A percentile compares a stretch with the other conserved stretches of the same genome.
These are phyloP conservation scores for Euphydryas editha DNA, from an alignment of 2,888 invertebrate genomes.

Conservation along the genomic window DNA sequence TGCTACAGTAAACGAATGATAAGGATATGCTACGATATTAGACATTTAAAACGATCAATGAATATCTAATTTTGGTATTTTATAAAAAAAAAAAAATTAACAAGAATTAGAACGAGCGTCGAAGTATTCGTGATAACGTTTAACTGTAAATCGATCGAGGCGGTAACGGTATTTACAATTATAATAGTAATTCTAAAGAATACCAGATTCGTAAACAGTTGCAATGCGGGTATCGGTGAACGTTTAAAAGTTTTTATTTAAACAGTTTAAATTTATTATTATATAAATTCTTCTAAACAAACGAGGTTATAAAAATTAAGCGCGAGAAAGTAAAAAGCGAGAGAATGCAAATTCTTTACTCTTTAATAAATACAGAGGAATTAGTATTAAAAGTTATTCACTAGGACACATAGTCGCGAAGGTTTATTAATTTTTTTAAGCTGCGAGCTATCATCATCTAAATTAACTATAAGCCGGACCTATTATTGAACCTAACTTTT, in stretches of 20 bases:
- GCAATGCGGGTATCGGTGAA: conserved; percentile 20
- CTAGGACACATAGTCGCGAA: neutral
- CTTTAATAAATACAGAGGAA: neutral
- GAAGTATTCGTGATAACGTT: conserved; percentile 58
- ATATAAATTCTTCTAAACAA: neutral
- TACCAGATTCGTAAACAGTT: conserved; percentile 42
- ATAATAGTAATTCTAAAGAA: conserved; percentile 46
- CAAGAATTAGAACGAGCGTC: conserved; percentile 36
- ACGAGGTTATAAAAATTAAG: conserved; percentile 2
- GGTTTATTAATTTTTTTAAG: neutral
- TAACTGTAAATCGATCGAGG: conserved; percentile 64
- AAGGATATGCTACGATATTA: conserved; percentile 12
- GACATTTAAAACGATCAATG: conserved; percentile 26
- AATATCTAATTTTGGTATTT: conserved; percentile 24
- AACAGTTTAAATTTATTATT: neutral
- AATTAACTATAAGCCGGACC: no score
- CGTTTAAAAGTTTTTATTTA: conserved; percentile 7
- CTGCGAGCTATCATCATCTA: no score
- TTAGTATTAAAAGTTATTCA: neutral
- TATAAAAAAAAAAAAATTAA: conserved; percentile 19
- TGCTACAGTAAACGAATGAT: conserved; percentile 20
- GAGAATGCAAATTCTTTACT: neutral
- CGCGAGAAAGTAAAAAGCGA: neutral
- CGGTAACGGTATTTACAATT: conserved; percentile 58
- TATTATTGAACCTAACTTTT: no score